Evolutionary conservation across 2,113 vertebrate species (phyloP).

Genomic region (Helogale parvula): DNA sequence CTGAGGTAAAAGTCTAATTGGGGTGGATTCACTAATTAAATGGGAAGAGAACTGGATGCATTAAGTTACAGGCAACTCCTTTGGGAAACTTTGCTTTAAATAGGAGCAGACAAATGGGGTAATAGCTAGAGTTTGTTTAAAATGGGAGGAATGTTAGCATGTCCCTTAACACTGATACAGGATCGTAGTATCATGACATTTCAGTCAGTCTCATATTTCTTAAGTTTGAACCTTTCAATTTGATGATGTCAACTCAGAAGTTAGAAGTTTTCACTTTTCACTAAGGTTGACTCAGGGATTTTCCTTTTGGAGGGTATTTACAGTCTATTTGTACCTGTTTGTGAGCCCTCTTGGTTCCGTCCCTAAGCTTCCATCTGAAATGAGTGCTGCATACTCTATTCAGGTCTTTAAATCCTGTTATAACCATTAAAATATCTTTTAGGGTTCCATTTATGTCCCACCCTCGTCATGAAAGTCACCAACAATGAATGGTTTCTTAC

Average conservation of each 20-base stretch:
- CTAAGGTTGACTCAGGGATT: background rate
- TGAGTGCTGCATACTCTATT: background rate
- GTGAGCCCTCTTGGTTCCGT: background rate
- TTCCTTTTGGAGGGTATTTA: background rate
- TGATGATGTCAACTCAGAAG: conserved; percentile 17
- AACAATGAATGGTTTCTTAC: background rate
- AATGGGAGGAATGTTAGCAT: background rate
- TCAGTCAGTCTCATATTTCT: conserved; percentile 2
- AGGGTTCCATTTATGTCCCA: background rate
- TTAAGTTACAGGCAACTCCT: background rate
- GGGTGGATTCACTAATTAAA: background rate
- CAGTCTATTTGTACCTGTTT: background rate
- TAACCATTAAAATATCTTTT: background rate
- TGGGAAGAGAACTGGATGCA: background rate
- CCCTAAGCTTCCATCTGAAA: background rate
- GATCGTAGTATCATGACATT: background rate
- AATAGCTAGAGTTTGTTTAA: background rate
- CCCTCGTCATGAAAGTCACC: background rate
- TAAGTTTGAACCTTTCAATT: conserved; percentile 19
- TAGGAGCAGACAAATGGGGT: background rate
- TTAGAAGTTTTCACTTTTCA: background rate
- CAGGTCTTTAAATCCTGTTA: background rate
- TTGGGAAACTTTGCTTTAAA: background rate
- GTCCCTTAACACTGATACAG: background rate
- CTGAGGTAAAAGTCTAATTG: background rate